Conservation (phyloP, 2,888 invertebrate genomes). For the Chrysomela aeneicollis region DNA sequence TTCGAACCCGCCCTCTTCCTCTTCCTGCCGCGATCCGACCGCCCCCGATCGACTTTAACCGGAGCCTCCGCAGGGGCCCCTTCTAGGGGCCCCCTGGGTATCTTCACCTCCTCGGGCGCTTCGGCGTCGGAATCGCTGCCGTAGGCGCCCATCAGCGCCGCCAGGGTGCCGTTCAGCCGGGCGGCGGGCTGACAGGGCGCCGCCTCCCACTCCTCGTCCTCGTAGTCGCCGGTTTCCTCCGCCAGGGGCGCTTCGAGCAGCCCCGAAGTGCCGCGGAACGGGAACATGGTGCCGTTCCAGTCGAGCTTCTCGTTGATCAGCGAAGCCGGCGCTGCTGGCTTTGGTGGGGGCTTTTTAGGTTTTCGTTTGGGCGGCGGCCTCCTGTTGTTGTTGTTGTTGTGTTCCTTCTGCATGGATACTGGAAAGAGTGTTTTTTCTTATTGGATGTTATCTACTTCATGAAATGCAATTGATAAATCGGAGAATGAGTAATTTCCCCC, state of each 20-base stretch:
- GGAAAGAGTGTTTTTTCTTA: conserved; percentile 22
- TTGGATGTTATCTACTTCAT: no score
- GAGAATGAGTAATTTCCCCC: no score
- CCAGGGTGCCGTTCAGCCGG: conserved; percentile 65
- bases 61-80: conserved; percentile 12
- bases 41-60: no score
- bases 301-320: conserved; percentile 56
- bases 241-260: conserved; percentile 44
- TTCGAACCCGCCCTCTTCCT: conserved; percentile 27
- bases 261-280: conserved; percentile 56
- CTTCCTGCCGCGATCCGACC: neutral
- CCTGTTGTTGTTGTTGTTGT: no score
- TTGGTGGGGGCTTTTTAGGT: conserved; percentile 25
- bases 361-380: conserved; percentile 24
- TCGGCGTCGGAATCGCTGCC: conserved; percentile 66
- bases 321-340: conserved; percentile 42
- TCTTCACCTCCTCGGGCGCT: conserved; percentile 64
- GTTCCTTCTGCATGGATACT: conserved; percentile 34
- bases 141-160: conserved; percentile 67
- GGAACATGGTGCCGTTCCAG: conserved; percentile 58
- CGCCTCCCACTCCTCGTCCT: conserved; percentile 56
- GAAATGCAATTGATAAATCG: no score
- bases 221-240: conserved; percentile 51
- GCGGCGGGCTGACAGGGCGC: conserved; percentile 29
- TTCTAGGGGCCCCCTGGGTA: conserved; percentile 50